phyloP scores from a whole-genome alignment of 2,797 vertebrate species.

The Coccyzus lansbergi region DNA sequence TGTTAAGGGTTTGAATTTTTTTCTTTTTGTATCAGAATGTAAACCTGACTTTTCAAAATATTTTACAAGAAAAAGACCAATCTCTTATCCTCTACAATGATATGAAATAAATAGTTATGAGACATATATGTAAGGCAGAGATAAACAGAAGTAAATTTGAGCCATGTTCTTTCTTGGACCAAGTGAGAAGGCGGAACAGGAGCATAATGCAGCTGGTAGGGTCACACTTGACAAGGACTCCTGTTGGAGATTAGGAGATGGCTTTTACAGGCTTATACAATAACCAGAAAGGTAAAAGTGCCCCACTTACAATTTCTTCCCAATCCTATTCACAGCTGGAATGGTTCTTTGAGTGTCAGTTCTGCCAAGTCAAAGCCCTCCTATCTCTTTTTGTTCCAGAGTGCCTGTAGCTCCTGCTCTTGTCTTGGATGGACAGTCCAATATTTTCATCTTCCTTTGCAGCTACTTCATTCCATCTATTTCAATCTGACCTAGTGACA shows the following conservation, averaged over 20 bases:
- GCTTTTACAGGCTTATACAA: neutral
- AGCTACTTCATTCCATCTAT: neutral
- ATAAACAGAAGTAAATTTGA: neutral
- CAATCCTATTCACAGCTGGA: neutral
- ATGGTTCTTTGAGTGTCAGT: neutral
- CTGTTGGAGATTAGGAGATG: neutral
- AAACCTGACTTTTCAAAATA: neutral
- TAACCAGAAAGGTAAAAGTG: neutral
- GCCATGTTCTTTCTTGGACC: neutral
- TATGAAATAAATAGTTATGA: neutral
- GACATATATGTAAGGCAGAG: neutral
- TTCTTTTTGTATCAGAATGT: neutral
- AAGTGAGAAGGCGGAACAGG: neutral
- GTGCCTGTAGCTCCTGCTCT: neutral
- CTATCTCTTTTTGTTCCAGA: neutral
- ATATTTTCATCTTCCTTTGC: neutral
- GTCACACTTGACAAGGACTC: neutral
- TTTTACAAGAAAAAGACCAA: neutral
- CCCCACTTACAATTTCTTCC: neutral
- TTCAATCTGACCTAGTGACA: neutral
- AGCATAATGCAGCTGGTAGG: neutral
- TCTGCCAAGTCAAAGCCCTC: neutral
- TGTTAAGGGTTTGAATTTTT: neutral
- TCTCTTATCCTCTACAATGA: neutral
- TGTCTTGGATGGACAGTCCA: neutral